Conservation (phyloP, 37 sponge, comb jelly and placozoan species). For the Spongilla lacustris region DNA sequence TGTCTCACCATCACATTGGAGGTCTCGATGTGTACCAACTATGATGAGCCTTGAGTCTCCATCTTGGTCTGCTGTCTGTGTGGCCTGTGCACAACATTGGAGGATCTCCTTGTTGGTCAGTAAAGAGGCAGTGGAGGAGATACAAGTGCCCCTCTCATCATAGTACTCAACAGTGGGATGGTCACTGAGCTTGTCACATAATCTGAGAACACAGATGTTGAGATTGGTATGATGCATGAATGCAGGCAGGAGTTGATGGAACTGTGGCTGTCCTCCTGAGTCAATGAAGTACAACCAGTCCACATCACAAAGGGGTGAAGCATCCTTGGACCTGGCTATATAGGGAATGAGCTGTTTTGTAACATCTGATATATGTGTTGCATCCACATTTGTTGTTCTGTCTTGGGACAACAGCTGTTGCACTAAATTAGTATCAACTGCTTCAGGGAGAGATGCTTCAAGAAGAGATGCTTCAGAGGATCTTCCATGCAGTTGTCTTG, state of each 20-base stretch:
- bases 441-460: neutral
- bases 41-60: neutral
- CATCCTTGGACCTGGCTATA: neutral
- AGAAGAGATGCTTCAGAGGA: neutral
- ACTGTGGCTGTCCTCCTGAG: neutral
- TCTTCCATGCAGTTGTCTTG: neutral
- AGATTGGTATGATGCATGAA: neutral
- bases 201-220: neutral
- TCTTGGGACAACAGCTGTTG: neutral
- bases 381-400: neutral
- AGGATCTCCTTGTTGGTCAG: neutral
- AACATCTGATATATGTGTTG: neutral
- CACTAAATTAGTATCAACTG: neutral
- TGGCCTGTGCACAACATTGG: neutral
- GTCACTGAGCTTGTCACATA: constrained; percentile 1
- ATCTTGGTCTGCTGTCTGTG: constrained; percentile 1
- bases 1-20: neutral
- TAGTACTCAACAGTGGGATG: neutral
- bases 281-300: neutral
- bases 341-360: neutral
- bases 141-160: neutral
- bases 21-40: neutral
- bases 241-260: constrained; percentile 1
- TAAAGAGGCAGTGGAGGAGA: neutral
- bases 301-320: neutral